Conservation (phyloP, 2,113 vertebrate species). For the Aspidoscelis tigris region DNA sequence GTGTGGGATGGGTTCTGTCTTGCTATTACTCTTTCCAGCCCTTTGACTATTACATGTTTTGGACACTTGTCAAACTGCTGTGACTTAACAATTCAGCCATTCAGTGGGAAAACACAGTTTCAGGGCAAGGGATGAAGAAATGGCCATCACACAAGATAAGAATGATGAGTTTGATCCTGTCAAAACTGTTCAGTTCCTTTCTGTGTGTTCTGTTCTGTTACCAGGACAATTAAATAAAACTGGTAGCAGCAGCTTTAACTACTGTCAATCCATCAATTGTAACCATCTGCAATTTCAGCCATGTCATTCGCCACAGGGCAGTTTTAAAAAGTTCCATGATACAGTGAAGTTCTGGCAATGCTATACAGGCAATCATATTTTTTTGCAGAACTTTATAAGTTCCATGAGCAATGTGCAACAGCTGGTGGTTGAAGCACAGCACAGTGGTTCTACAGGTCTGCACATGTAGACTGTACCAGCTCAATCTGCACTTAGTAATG, state of each 20-base stretch:
- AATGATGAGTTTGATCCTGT: conserved; percentile 1
- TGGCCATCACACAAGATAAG: background rate
- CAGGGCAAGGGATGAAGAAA: background rate
- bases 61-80: conserved; percentile 5
- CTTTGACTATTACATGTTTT: background rate
- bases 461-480: background rate
- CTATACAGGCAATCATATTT: background rate
- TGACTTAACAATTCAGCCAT: background rate
- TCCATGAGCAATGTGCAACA: background rate
- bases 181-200: background rate
- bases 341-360: background rate
- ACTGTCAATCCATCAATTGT: background rate
- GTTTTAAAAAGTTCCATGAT: background rate
- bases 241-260: too few species aligned
- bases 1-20: background rate
- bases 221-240: conserved; percentile 7
- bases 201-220: background rate
- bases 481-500: background rate
- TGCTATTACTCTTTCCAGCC: background rate
- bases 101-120: background rate
- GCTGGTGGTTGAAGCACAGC: background rate
- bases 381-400: background rate
- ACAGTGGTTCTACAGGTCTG: background rate
- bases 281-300: background rate
- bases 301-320: background rate